Evolutionary conservation across 2,797 vertebrate genomes (phyloP), one percentile per base, ranked within the genome.

Genomic region (Nannoperca australis): DNA sequence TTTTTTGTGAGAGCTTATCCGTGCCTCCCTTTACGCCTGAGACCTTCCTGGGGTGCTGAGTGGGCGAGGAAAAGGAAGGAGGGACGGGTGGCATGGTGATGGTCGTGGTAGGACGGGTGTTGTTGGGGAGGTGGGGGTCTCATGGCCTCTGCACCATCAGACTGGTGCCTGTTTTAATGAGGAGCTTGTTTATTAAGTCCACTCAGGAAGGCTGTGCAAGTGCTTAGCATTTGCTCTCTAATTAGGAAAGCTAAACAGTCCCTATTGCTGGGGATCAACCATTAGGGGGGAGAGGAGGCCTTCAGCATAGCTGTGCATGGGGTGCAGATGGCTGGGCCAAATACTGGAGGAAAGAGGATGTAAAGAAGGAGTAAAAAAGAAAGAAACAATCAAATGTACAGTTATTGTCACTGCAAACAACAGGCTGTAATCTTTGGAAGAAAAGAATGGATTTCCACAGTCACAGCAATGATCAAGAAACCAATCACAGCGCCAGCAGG

Each of bases 161-260:
- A 84, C 72, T 61, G 27, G 76, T 70, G 82, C 81, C 83, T 83
- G 17, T 91, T 93, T 93, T 95, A 94, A 95, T 93, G 91, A 94
- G 91, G 69, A 75, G 84, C 82, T 82, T 92, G 93, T 92, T 93
- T 94, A 91, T 91, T 90, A 90, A 95, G 94, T 93, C 92, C 91
- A 93, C 87, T 93, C 91, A 92, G 92, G 90, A 91, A 94, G 80
- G 78, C 85, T 74, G 88, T 81, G 91, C 71, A 40, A 87, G 87
- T 87, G 89, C 87, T 93, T 93, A 94, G 93, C 92, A 93, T 94
- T 93, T 93, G 86, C 93, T 92, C 87, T 86, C 91, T 92, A 93
- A 94, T 94, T 95, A 95, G 91, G 84, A 80, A 89, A 90, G 90
- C 93, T 93, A 92, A 94, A 93, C 90, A 91, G 89, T 85, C 88